A percentile compares a stretch with the other conserved stretches of the same genome.
Evolutionary conservation across 2,797 vertebrate species (phyloP).

Genomic region (Rhabdomys pumilio): DNA sequence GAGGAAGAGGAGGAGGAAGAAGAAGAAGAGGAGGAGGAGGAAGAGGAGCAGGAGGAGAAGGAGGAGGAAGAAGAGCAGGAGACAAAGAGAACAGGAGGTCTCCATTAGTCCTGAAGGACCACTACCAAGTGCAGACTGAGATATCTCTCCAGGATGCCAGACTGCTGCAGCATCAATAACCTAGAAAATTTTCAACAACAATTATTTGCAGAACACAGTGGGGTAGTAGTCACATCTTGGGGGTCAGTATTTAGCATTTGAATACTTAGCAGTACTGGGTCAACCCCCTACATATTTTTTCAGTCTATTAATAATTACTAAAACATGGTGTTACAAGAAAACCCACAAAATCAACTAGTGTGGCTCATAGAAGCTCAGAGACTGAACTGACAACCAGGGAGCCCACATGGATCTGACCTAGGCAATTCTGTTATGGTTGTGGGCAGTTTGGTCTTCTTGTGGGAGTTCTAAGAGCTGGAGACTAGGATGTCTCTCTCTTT

Average conservation of each 20-base stretch:
- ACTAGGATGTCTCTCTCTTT: no score
- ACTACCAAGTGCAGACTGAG: neutral
- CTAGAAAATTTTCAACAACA: neutral
- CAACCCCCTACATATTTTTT: neutral
- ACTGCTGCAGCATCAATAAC: neutral
- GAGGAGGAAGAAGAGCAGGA: no score
- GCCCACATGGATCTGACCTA: no score
- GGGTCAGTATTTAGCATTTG: neutral
- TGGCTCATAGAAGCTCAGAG: no score
- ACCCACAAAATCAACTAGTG: neutral
- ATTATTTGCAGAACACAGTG: neutral
- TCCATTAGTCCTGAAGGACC: neutral
- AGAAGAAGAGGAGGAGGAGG: no score
- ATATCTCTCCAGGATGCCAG: neutral
- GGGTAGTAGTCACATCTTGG: neutral
- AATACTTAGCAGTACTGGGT: neutral
- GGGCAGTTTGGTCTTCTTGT: neutral
- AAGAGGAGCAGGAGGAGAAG: no score
- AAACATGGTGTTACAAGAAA: neutral
- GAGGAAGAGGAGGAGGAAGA: no score
- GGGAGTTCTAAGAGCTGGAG: no score
- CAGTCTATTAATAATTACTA: neutral
- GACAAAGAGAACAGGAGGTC: neutral
- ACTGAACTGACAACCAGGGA: no score
- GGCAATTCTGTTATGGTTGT: no score